phyloP scores from a whole-genome alignment of 2,113 vertebrate species.

The Otolemur garnettii region DNA sequence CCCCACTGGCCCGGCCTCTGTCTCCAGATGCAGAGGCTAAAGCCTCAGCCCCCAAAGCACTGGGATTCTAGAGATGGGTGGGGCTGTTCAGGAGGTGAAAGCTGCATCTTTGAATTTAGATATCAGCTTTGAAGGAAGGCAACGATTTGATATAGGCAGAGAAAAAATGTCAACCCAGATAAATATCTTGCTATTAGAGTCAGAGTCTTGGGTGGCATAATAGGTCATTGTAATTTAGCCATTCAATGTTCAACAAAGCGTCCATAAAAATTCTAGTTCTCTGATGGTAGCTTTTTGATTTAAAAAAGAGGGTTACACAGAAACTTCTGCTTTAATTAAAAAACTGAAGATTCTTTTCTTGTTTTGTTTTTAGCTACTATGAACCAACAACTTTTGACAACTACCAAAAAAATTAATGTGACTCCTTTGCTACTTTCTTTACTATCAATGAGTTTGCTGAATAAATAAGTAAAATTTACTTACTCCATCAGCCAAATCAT shows the following conservation, averaged over 20 bases:
- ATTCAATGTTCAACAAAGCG: too few relatives aligned
- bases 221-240: not conserved
- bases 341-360: not conserved
- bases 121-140: not conserved
- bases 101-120: fast-evolving
- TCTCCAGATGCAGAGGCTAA: not conserved
- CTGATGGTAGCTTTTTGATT: too few relatives aligned
- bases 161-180: fast-evolving
- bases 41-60: too few relatives aligned
- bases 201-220: not conserved
- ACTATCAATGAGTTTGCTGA: constrained; percentile 73
- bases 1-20: too few relatives aligned
- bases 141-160: not conserved
- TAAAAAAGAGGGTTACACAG: not conserved
- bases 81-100: too few relatives aligned
- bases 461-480: constrained; percentile 59
- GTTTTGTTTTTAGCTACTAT: constrained; percentile 63
- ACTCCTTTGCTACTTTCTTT: constrained; percentile 62
- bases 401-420: constrained; percentile 68
- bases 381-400: constrained; percentile 70
- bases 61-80: not conserved
- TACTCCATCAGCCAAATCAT: not conserved
- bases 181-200: fast-evolving
- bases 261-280: not conserved
- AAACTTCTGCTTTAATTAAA: not conserved